Conservation (phyloP, 1,140 invertebrate species). For the Metaphire vulgaris region DNA sequence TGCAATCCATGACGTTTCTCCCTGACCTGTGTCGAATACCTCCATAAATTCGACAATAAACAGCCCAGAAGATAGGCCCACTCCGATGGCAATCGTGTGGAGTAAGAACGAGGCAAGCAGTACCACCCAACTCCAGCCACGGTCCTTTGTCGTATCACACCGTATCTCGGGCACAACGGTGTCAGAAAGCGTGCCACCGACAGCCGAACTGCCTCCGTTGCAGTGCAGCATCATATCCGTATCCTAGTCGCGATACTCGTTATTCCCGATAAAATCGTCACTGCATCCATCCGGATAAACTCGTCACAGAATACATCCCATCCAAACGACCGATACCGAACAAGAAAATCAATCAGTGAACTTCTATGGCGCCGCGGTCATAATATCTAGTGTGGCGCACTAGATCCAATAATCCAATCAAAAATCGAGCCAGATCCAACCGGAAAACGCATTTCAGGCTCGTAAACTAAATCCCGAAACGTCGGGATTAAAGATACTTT, state of each 20-base stretch:
- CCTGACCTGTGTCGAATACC: background rate
- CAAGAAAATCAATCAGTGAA: too few relatives aligned
- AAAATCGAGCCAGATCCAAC: too few relatives aligned
- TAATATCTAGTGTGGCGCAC: too few relatives aligned
- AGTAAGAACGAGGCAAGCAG: background rate
- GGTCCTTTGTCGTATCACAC: background rate
- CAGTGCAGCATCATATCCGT: background rate
- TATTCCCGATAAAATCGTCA: background rate
- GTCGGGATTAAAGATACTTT: too few relatives aligned
- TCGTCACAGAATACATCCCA: background rate
- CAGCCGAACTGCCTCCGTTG: background rate
- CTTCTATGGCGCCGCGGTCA: too few relatives aligned
- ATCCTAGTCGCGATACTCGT: background rate
- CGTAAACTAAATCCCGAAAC: too few relatives aligned
- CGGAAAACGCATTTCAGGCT: too few relatives aligned
- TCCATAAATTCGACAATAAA: background rate
- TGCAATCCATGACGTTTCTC: background rate
- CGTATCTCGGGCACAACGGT: background rate
- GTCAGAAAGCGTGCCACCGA: background rate
- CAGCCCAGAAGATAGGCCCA: background rate
- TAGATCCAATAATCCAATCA: too few relatives aligned
- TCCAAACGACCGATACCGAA: background rate
- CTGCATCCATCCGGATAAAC: background rate
- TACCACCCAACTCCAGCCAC: background rate
- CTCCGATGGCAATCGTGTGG: background rate